Conservation (phyloP, 2,797 vertebrate genomes). For the Fundulus diaphanus region DNA sequence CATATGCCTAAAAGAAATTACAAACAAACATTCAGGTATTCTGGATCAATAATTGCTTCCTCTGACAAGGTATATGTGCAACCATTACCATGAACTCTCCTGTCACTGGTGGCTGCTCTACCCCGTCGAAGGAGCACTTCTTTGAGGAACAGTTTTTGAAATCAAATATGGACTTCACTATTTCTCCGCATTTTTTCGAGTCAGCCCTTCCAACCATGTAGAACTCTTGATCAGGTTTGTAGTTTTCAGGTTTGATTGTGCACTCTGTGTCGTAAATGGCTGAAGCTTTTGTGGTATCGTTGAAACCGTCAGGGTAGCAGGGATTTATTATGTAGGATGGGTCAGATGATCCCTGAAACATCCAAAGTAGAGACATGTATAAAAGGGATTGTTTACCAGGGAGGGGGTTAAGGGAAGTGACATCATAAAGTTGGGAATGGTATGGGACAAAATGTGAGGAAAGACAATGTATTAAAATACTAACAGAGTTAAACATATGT, state of each 20-base stretch:
- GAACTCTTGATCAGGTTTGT: conserved; percentile 65
- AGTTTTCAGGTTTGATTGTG: conserved; percentile 76
- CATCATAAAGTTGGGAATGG: background rate
- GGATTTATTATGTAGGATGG: conserved; percentile 80
- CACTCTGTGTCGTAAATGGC: conserved; percentile 86
- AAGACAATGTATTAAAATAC: background rate
- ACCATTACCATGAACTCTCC: conserved; percentile 88
- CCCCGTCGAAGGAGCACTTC: conserved; percentile 85
- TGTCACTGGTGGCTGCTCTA: conserved; percentile 86
- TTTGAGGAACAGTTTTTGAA: conserved; percentile 78
- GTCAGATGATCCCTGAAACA: conserved; percentile 70
- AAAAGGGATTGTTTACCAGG: background rate
- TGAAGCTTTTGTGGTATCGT: conserved; percentile 60
- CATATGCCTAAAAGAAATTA: conserved; percentile 85
- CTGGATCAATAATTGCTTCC: background rate
- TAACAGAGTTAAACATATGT: background rate
- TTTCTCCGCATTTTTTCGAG: conserved; percentile 77
- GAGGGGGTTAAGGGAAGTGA: background rate
- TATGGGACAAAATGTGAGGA: background rate
- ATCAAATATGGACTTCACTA: conserved; percentile 87
- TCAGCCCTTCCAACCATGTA: conserved; percentile 81
- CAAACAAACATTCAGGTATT: background rate
- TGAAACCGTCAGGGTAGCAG: conserved; percentile 85
- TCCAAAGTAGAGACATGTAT: background rate
- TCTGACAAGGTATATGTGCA: background rate